Evolutionary conservation across 1,140 invertebrate genomes (phyloP).

Genomic region (Ylistrum balloti): DNA sequence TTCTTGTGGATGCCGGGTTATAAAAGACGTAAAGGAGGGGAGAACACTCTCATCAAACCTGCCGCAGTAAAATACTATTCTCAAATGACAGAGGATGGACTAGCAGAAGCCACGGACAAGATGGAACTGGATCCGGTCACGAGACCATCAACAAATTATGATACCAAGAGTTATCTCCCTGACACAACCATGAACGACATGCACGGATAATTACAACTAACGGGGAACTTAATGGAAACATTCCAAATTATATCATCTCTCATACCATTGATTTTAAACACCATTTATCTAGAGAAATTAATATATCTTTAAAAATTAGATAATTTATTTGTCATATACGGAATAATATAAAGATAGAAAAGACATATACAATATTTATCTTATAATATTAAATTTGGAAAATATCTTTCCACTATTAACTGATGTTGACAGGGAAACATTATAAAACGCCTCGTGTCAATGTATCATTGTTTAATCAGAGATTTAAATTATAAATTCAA

Average conservation of each 20-base stretch:
- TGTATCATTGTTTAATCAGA: no score
- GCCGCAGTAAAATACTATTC: slow-evolving; percentile 75
- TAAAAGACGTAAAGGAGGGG: slow-evolving; percentile 61
- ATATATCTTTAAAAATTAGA: no score
- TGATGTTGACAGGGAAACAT: no score
- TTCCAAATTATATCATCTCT: background rate
- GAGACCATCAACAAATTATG: background rate
- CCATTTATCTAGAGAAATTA: no score
- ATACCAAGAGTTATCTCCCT: background rate
- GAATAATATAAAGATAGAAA: no score
- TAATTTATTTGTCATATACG: no score
- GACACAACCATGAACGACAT: background rate
- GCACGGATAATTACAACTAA: background rate
- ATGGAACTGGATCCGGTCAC: background rate
- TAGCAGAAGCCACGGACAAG: background rate
- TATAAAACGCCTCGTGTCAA: no score
- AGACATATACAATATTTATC: no score
- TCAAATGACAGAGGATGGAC: slow-evolving; percentile 66
- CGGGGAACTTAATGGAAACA: background rate
- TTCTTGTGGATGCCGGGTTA: slow-evolving; percentile 70
- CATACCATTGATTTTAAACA: no score
- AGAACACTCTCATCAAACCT: slow-evolving; percentile 73
- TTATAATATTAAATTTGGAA: no score
- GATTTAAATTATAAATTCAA: no score
- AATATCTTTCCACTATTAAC: no score